phyloP scores from a whole-genome alignment of 1,140 invertebrate species.

The Drosophila teissieri region DNA sequence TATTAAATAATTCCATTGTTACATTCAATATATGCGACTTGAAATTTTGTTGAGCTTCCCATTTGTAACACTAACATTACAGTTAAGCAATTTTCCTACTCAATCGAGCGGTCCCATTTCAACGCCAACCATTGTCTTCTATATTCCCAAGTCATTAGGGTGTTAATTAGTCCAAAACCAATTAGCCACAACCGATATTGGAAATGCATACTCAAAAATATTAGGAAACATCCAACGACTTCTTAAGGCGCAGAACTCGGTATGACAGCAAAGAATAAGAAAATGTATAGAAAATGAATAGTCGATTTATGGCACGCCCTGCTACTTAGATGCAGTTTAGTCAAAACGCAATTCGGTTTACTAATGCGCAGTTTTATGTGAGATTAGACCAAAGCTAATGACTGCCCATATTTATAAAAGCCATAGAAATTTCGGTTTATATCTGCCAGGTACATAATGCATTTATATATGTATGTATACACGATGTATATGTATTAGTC shows the following conservation, averaged over 20 bases:
- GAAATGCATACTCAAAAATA: no score
- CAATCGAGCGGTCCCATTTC: conserved; percentile 29
- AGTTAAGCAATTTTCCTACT: conserved; percentile 41
- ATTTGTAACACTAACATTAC: conserved; percentile 6
- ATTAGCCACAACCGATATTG: conserved; percentile 23
- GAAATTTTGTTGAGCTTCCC: not conserved
- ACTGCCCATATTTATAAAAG: conserved; percentile 16
- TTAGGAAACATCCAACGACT: not conserved
- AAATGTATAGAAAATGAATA: not conserved
- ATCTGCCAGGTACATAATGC: conserved; percentile 10
- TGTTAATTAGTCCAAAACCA: conserved; percentile 64
- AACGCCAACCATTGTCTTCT: not conserved
- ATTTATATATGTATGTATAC: conserved; percentile 8
- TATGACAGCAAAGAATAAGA: not conserved
- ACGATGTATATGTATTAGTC: conserved; percentile 6
- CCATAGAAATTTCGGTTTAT: no score
- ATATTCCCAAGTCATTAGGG: conserved; percentile 52
- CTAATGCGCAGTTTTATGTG: conserved; percentile 58
- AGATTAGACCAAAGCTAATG: conserved; percentile 68
- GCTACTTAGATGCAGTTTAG: conserved; percentile 24
- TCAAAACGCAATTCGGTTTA: conserved; percentile 53
- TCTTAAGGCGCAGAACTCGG: no score
- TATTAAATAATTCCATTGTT: no score
- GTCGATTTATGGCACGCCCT: not conserved
- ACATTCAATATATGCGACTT: no score